phyloP scores from a whole-genome alignment of 2,888 invertebrate species.

The Nudaria mundana region DNA sequence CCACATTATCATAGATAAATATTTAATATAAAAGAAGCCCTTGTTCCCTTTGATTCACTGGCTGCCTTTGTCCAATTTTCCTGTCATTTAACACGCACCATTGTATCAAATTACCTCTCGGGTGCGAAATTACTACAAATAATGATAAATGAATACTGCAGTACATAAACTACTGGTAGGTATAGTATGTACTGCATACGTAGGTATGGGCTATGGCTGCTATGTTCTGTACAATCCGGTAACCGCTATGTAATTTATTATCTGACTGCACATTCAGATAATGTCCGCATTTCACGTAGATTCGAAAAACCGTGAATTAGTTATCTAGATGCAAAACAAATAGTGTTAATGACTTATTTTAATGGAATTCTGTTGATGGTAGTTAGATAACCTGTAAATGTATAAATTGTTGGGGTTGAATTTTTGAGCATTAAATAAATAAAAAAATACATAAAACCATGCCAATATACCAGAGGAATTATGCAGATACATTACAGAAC shows the following conservation, averaged over 20 bases:
- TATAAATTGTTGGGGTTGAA: too few relatives aligned
- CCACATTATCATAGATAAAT: too few relatives aligned
- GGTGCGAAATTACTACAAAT: constrained; percentile 6
- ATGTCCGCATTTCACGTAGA: constrained; percentile 10
- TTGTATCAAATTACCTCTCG: constrained; percentile 5
- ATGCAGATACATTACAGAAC: too few relatives aligned
- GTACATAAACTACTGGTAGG: constrained; percentile 9
- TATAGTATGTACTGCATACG: too few relatives aligned
- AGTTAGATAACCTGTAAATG: too few relatives aligned
- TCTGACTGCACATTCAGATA: constrained; percentile 4
- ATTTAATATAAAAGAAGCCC: neutral
- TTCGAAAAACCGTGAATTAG: constrained; percentile 8
- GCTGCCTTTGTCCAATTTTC: neutral
- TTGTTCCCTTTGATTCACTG: neutral
- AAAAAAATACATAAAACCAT: too few relatives aligned
- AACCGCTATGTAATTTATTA: constrained; percentile 6
- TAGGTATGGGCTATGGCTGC: too few relatives aligned
- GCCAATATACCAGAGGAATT: too few relatives aligned
- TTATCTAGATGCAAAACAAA: too few relatives aligned
- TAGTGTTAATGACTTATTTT: too few relatives aligned
- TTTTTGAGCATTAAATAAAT: too few relatives aligned
- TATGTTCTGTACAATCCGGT: constrained; percentile 6
- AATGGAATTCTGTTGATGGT: too few relatives aligned
- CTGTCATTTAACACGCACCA: neutral
- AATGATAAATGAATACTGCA: constrained; percentile 15